Evolutionary conservation across 1,140 invertebrate species (phyloP), one percentile per base, ranked within the genome.

Genomic region (Choristoneura fumiferana): DNA sequence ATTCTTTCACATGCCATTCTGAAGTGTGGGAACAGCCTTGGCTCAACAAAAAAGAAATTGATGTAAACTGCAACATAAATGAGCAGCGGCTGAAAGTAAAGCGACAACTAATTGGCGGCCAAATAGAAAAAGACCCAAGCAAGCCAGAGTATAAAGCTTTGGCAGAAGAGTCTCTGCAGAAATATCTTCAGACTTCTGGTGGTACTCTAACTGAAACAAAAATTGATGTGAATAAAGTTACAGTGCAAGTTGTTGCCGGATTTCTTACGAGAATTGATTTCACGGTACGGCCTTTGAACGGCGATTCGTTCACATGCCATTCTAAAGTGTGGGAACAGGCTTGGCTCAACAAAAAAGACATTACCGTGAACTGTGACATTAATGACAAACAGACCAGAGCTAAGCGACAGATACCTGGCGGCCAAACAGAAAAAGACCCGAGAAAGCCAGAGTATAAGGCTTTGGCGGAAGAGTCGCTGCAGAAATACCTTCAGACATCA

Each of bases 311-410:
- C 6, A 29, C 6, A 3, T 29, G 22, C 22, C 22, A 29, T 29
- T 29, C 22, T 29, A 29, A 29, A 29, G 22, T 29, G 22, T 29
- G 22, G 22, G 22, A 29, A 29, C 77, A 84, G 62, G 86, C 91
- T 4, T 93, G 92, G 92, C 13, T 60, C 2, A 65, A 61, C 4
- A 8, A 22, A n/a, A 29, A 15, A 53, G 29, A 39, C 0, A 12
- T 49, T 38, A 4, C n/a, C 14, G 35, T 56, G 5, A 36, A 43
- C 9, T 35, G 12, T 12, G 22, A 29, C 22, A 29, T 3, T 2
- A 39, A 54, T 5, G 1, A 36, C 8, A 0, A 53, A 18, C 0
- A 12, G 8, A 13, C 8, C 8, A 53, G 22, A 35, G 22, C 4
- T 5, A 53, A 53, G n/a, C 9, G 55, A 17, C 9, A 18, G 12